Percentiles rank a stretch among this genome's conserved stretches.
These are phyloP conservation scores for Brachionus paranguensis DNA, from an alignment of 1,140 invertebrate genomes.

Conservation along the genomic window DNA sequence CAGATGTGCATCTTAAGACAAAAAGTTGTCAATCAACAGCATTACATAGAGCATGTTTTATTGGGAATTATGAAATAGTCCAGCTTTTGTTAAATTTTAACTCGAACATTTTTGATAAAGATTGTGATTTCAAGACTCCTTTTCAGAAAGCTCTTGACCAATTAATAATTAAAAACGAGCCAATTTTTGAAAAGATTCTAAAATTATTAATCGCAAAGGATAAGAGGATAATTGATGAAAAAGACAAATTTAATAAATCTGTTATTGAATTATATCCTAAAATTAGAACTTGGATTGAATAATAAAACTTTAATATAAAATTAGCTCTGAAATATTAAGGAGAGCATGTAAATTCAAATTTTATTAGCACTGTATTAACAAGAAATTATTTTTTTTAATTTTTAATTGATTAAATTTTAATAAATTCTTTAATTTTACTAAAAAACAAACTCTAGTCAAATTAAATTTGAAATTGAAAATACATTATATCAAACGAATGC, in stretches of 20 bases:
- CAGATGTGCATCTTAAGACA: background rate
- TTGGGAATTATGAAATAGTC: background rate
- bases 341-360: too few species aligned
- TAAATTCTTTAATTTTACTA: too few species aligned
- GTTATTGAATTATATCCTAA: background rate
- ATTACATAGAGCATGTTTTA: constrained; percentile 15
- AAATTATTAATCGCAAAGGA: background rate
- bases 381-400: too few species aligned
- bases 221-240: background rate
- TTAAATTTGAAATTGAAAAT: too few species aligned
- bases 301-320: too few species aligned
- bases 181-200: background rate
- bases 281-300: background rate
- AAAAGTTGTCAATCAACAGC: constrained; percentile 29
- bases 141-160: background rate
- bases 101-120: background rate
- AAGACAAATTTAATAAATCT: background rate
- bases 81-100: background rate
- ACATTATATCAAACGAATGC: too few species aligned
- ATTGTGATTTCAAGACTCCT: background rate
- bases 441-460: too few species aligned
- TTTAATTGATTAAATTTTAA: too few species aligned
- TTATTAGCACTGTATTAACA: too few species aligned
- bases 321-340: too few species aligned
- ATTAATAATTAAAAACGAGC: background rate